Conservation (phyloP, 2,113 vertebrate genomes). For the Pyxicephalus adspersus region DNA sequence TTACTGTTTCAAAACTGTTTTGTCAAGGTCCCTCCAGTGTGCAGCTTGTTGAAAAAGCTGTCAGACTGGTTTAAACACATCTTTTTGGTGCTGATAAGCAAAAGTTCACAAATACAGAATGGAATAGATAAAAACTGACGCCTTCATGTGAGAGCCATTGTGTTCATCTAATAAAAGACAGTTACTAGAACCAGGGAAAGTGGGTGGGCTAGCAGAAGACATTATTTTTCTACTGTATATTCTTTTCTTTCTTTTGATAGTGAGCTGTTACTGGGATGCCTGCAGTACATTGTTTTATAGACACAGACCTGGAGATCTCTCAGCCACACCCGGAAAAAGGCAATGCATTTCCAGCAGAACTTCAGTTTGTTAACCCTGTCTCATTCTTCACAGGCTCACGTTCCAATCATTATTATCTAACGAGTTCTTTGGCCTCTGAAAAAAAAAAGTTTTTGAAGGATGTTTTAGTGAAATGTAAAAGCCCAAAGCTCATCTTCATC, state of each 20-base stretch:
- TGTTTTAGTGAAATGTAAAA: no score
- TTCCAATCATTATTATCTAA: not conserved
- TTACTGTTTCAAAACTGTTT: constrained; percentile 71
- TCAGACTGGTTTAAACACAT: constrained; percentile 79
- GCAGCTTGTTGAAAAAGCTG: constrained; percentile 70
- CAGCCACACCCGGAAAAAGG: constrained; percentile 46
- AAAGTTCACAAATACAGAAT: constrained; percentile 67
- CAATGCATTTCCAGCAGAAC: constrained; percentile 24
- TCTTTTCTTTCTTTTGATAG: constrained; percentile 18
- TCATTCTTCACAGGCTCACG: not conserved
- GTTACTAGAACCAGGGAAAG: not conserved
- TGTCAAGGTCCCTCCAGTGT: constrained; percentile 70
- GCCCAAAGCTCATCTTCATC: no score
- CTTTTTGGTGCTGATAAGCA: constrained; percentile 74
- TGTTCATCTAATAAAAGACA: constrained; percentile 16
- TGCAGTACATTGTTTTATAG: constrained; percentile 40
- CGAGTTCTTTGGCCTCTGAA: not conserved
- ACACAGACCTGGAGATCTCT: constrained; percentile 26
- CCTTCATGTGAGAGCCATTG: constrained; percentile 28
- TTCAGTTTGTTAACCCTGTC: not conserved
- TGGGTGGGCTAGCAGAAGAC: not conserved
- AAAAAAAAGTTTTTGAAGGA: not conserved
- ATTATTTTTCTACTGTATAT: constrained; percentile 1
- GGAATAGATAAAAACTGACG: constrained; percentile 58
- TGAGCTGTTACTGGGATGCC: constrained; percentile 5